These are phyloP conservation scores for Lepeophtheirus salmonis DNA, from an alignment of 1,140 invertebrate genomes.

Conservation along the genomic window DNA sequence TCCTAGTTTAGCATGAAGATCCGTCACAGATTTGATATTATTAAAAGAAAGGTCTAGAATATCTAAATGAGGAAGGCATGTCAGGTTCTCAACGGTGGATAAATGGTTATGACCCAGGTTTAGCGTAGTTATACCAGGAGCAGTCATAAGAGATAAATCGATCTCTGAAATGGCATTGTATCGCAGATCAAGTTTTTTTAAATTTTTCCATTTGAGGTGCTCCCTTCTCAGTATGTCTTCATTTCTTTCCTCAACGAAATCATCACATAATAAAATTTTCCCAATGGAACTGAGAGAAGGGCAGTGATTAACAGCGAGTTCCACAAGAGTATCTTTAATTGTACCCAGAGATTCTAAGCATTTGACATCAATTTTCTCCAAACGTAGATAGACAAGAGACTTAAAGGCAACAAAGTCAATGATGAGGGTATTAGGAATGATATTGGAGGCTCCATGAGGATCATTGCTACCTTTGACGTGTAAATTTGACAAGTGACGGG, in stretches of 20 bases:
- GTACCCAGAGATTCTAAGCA: not conserved
- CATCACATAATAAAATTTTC: too few species aligned
- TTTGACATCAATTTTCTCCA: not conserved
- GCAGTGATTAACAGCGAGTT: not conserved
- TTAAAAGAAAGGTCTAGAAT: slow-evolving; percentile 1
- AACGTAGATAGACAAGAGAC: not conserved
- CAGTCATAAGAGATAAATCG: not conserved
- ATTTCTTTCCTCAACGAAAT: too few species aligned
- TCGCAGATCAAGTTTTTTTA: not conserved
- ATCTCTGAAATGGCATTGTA: not conserved
- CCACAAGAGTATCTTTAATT: not conserved
- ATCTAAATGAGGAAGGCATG: not conserved
- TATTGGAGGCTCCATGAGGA: not conserved
- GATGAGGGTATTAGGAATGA: not conserved
- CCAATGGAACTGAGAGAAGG: not conserved
- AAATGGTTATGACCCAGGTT: not conserved
- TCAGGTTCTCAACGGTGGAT: slow-evolving; percentile 1
- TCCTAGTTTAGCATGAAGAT: slow-evolving; percentile 15
- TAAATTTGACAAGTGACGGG: not conserved
- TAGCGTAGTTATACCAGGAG: not conserved
- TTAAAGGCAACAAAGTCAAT: not conserved
- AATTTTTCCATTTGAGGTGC: not conserved
- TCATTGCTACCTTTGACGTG: not conserved
- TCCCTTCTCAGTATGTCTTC: too few species aligned
- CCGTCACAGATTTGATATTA: not conserved